These are phyloP conservation scores for Ptilorrhoa leucosticta DNA, from an alignment of 2,113 vertebrate genomes.

Conservation along the genomic window DNA sequence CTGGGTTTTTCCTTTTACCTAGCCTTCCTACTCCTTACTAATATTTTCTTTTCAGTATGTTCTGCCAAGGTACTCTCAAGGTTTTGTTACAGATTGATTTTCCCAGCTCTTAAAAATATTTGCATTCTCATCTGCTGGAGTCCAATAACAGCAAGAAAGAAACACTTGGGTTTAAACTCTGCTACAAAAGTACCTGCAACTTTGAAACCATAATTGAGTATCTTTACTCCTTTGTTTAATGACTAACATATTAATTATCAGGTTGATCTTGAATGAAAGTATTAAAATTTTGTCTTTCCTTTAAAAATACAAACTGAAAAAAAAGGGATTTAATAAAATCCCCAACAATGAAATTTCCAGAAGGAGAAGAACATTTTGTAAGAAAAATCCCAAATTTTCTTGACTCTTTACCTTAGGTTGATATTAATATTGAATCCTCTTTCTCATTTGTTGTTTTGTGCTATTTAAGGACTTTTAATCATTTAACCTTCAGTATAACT, in stretches of 20 bases:
- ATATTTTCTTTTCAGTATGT: not conserved
- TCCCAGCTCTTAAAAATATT: not conserved
- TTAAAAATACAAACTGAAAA: not conserved
- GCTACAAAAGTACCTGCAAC: not conserved
- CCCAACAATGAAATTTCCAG: not conserved
- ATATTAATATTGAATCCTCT: not conserved
- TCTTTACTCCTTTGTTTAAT: not conserved
- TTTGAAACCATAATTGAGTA: not conserved
- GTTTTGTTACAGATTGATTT: not conserved
- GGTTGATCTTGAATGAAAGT: not conserved
- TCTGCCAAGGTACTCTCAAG: not conserved
- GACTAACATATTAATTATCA: not conserved
- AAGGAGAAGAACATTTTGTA: not conserved
- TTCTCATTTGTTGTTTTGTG: not conserved
- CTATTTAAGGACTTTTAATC: not conserved
- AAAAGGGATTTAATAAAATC: not conserved
- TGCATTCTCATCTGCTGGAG: not conserved
- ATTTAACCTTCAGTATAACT: not conserved
- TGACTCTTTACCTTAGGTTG: not conserved
- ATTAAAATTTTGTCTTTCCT: not conserved
- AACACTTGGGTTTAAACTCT: not conserved
- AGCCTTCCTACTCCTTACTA: not conserved
- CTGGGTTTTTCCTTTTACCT: not conserved
- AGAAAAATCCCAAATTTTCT: not conserved
- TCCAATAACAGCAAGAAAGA: not conserved